A percentile compares a stretch with the other conserved stretches of the same genome.
Conservation (phyloP, 1,140 invertebrate species). For the Venturia canescens region DNA sequence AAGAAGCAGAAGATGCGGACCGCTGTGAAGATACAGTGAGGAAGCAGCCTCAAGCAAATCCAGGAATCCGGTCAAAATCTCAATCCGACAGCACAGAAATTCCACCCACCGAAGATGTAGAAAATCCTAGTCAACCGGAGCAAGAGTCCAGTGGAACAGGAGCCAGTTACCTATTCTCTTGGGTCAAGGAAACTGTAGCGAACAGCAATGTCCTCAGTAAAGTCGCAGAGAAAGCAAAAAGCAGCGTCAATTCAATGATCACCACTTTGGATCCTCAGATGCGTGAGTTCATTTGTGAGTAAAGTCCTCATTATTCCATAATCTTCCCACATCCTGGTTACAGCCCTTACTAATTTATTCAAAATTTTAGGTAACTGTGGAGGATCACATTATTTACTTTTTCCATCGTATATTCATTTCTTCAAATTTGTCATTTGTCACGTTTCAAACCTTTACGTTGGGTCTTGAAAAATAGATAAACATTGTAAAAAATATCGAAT, state of each 20-base stretch:
- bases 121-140: conserved; percentile 46
- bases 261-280: conserved; percentile 94
- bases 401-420: no score
- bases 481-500: no score
- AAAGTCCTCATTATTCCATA: conserved; percentile 34
- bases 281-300: conserved; percentile 91
- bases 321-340: neutral
- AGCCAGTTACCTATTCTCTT: conserved; percentile 72
- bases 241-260: conserved; percentile 90
- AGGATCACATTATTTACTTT: neutral
- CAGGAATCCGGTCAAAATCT: conserved; percentile 46
- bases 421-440: no score
- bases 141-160: conserved; percentile 61
- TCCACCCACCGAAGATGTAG: conserved; percentile 7
- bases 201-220: conserved; percentile 78
- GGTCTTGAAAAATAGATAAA: no score
- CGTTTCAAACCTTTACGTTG: no score
- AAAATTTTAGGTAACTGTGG: neutral
- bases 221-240: conserved; percentile 89
- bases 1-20: neutral
- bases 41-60: conserved; percentile 48
- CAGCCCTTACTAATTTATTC: neutral
- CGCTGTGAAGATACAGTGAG: conserved; percentile 50
- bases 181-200: conserved; percentile 76
- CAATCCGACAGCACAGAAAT: conserved; percentile 43